These are phyloP conservation scores for Rhysida immarginata DNA, from an alignment of 1,140 invertebrate species.

Conservation along the genomic window DNA sequence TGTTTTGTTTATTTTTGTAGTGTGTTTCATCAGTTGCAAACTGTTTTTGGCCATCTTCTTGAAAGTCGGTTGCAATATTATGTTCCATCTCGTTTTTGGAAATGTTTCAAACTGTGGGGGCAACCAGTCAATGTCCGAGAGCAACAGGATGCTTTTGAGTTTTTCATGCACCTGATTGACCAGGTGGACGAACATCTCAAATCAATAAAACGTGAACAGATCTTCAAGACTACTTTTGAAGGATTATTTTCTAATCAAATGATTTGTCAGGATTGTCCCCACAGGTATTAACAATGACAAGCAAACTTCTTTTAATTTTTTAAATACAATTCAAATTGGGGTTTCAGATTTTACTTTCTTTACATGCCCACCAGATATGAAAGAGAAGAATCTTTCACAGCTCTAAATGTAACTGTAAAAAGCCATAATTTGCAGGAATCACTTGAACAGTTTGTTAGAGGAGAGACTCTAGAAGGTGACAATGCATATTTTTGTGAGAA, in stretches of 20 bases:
- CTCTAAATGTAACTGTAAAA: too few relatives aligned
- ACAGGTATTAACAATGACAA: too few relatives aligned
- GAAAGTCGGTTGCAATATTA: slow-evolving; percentile 42
- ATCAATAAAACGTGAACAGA: slow-evolving; percentile 19
- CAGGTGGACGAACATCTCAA: slow-evolving; percentile 40
- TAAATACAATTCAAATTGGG: too few relatives aligned
- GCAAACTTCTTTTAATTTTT: too few relatives aligned
- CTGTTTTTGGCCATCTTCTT: slow-evolving; percentile 40
- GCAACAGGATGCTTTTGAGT: slow-evolving; percentile 46
- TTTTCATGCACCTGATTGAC: slow-evolving; percentile 40
- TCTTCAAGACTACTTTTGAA: slow-evolving; percentile 33
- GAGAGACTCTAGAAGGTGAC: too few relatives aligned
- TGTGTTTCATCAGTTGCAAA: slow-evolving; percentile 37
- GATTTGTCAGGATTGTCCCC: slow-evolving; percentile 46
- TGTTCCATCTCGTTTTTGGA: slow-evolving; percentile 42
- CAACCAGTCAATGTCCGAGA: slow-evolving; percentile 42
- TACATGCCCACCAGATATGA: too few relatives aligned
- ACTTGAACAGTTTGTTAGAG: too few relatives aligned
- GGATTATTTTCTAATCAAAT: slow-evolving; percentile 44
- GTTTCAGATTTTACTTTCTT: too few relatives aligned
- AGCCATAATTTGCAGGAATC: too few relatives aligned
- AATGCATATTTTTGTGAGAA: too few relatives aligned
- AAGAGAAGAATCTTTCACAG: too few relatives aligned
- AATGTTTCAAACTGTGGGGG: slow-evolving; percentile 39
- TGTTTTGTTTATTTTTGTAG: slow-evolving; percentile 16